Evolutionary conservation across 2,888 invertebrate genomes (phyloP).

Genomic region (Athalia rosae): DNA sequence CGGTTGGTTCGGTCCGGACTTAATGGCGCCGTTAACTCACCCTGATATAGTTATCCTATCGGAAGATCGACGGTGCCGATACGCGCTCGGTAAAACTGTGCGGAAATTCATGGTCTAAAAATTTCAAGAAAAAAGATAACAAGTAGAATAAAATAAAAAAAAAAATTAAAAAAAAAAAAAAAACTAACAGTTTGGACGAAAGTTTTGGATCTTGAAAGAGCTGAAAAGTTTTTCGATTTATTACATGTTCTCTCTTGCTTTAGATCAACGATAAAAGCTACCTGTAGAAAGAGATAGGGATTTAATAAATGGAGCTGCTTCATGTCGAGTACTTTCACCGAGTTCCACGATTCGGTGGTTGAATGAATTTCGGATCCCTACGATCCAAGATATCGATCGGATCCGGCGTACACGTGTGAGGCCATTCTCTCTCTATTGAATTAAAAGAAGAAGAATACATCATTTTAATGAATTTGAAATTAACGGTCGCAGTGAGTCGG

Average conservation of each 20-base stretch:
- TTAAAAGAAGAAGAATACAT: neutral
- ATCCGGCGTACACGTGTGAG: constrained; percentile 15
- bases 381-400: constrained; percentile 39
- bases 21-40: constrained; percentile 12
- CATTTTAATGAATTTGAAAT: neutral
- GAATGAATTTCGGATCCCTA: constrained; percentile 24
- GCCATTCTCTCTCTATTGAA: constrained; percentile 28
- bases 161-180: neutral
- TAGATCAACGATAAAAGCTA: neutral
- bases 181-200: neutral
- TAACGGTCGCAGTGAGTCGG: too few relatives aligned
- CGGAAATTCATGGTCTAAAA: neutral
- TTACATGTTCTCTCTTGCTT: neutral
- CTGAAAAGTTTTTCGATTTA: constrained; percentile 10
- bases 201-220: neutral
- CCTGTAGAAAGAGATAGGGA: neutral
- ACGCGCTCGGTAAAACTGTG: neutral
- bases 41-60: constrained; percentile 8
- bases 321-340: constrained; percentile 3
- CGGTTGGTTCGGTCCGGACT: neutral
- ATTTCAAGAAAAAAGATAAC: neutral
- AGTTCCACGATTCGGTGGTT: constrained; percentile 20
- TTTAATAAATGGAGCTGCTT: constrained; percentile 1
- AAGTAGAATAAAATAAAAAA: neutral
- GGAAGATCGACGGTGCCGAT: neutral